Conservation (phyloP, 1,140 invertebrate genomes). For the Thrips palmi region DNA sequence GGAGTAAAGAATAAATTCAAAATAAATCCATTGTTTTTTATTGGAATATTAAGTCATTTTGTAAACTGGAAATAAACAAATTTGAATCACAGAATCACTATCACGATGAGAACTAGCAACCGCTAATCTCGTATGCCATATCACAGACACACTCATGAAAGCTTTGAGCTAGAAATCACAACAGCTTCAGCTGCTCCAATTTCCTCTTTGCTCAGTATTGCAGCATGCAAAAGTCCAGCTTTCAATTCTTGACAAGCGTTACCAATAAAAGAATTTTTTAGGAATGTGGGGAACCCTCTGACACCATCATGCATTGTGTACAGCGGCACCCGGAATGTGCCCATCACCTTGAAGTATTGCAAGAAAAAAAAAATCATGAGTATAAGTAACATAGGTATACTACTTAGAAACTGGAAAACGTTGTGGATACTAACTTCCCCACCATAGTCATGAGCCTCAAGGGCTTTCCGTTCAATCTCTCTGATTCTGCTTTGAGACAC, state of each 20-base stretch:
- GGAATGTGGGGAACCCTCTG: constrained; percentile 31
- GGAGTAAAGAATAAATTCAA: too few species aligned
- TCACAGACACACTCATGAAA: too few species aligned
- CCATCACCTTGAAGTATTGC: constrained; percentile 21
- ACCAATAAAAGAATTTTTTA: constrained; percentile 30
- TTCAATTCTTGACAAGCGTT: constrained; percentile 27
- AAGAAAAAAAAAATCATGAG: constrained; percentile 13
- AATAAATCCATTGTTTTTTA: too few species aligned
- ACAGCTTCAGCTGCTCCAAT: constrained; percentile 15
- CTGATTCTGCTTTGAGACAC: constrained; percentile 23
- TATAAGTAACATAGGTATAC: neutral
- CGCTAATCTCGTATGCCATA: too few species aligned
- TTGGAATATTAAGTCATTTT: too few species aligned
- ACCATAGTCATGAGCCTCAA: constrained; percentile 26
- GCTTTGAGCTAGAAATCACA: too few species aligned
- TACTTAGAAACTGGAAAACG: neutral
- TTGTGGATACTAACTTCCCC: constrained; percentile 21
- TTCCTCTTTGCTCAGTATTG: constrained; percentile 17
- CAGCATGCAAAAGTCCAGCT: constrained; percentile 12
- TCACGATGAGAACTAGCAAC: too few species aligned
- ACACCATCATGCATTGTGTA: constrained; percentile 31
- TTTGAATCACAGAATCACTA: too few species aligned
- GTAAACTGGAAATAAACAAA: too few species aligned
- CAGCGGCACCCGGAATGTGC: constrained; percentile 28
- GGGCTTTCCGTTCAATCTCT: constrained; percentile 21